A percentile compares a stretch with the other conserved stretches of the same genome.
phyloP scores from a whole-genome alignment of 2,888 invertebrate genomes.

The Phyllotreta striolata region DNA sequence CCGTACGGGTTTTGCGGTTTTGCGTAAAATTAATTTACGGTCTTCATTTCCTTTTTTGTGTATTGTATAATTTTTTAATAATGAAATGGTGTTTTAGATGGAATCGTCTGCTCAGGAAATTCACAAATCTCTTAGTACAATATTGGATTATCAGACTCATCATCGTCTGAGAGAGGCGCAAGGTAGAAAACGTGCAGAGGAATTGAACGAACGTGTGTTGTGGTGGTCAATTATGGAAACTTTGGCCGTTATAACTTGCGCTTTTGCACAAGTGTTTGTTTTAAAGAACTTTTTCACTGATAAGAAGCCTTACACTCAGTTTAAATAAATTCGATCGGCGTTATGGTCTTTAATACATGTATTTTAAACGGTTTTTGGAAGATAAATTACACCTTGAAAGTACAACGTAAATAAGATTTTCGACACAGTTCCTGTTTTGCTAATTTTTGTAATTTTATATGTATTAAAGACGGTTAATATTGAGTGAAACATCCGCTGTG shows the following conservation, averaged over 20 bases:
- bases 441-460: too few species aligned
- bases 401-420: too few species aligned
- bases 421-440: too few species aligned
- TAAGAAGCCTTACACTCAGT: conserved; percentile 64
- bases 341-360: conserved; percentile 12
- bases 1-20: too few species aligned
- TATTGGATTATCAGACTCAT: conserved; percentile 96
- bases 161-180: conserved; percentile 94
- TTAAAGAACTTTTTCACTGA: conserved; percentile 92
- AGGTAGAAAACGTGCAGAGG: conserved; percentile 94
- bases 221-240: conserved; percentile 95
- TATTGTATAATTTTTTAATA: conserved; percentile 11
- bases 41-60: too few species aligned
- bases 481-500: too few species aligned
- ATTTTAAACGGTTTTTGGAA: conserved; percentile 7
- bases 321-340: conserved; percentile 26
- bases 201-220: conserved; percentile 92
- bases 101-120: conserved; percentile 91
- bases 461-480: too few species aligned
- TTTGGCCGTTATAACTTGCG: conserved; percentile 81
- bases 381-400: neutral
- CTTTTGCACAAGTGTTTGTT: conserved; percentile 90
- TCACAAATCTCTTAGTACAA: conserved; percentile 86
- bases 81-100: conserved; percentile 70
- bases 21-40: too few species aligned